Evolutionary conservation across 2,888 invertebrate species (phyloP).

Genomic region (Conus canariensis): DNA sequence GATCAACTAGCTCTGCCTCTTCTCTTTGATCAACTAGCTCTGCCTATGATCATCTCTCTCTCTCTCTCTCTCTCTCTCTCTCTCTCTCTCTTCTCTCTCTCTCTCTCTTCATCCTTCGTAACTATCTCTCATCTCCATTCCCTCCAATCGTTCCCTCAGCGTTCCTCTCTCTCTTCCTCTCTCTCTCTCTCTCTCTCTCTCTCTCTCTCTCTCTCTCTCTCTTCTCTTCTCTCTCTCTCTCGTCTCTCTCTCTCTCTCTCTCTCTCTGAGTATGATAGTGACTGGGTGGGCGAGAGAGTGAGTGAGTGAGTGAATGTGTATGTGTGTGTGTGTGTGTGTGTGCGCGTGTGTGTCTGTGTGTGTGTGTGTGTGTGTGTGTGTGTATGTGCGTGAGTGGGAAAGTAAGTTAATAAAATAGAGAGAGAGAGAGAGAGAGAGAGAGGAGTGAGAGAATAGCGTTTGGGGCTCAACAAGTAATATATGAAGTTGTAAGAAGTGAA

Average conservation of each 20-base stretch:
- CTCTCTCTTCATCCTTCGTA: background rate
- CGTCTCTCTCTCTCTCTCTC: background rate
- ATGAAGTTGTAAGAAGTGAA: too few relatives aligned
- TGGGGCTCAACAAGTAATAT: too few relatives aligned
- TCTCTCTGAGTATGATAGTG: background rate
- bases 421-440: background rate
- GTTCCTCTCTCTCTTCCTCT: background rate
- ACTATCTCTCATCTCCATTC: background rate
- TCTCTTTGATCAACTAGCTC: too few relatives aligned
- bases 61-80: constrained; percentile 12
- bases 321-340: background rate
- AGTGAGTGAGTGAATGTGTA: background rate
- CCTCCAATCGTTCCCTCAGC: background rate
- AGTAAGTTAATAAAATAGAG: background rate
- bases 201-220: constrained; percentile 34
- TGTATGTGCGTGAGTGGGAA: background rate
- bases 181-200: constrained; percentile 21
- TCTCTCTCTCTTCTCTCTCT: background rate
- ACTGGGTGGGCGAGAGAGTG: background rate
- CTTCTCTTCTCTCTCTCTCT: constrained; percentile 15
- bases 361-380: background rate
- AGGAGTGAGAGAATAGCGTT: background rate
- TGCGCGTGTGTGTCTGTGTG: background rate
- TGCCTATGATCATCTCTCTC: background rate
- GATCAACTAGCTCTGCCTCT: too few relatives aligned